Percentiles rank a stretch among this genome's conserved stretches.
phyloP scores from a whole-genome alignment of 2,888 invertebrate species.

The Rhimphoctona megacephalus region DNA sequence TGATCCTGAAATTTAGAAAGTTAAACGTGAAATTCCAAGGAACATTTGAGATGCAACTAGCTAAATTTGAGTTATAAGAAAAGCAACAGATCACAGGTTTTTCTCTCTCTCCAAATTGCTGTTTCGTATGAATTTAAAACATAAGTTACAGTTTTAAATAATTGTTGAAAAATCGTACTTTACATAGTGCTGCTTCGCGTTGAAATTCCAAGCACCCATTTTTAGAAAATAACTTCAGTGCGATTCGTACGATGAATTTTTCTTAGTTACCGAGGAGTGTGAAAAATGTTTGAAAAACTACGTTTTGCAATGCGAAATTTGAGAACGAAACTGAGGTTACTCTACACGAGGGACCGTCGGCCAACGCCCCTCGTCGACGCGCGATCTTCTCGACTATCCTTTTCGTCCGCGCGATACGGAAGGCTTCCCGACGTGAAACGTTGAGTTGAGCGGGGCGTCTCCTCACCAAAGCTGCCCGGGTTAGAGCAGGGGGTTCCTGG shows the following conservation, averaged over 20 bases:
- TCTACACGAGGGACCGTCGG: slow-evolving; percentile 70
- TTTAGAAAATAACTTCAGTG: not conserved
- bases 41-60: slow-evolving; percentile 28
- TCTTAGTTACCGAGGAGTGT: not conserved
- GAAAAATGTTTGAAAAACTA: slow-evolving; percentile 18
- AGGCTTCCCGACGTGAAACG: slow-evolving; percentile 74
- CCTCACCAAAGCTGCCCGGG: slow-evolving; percentile 87
- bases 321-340: slow-evolving; percentile 37
- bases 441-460: slow-evolving; percentile 82
- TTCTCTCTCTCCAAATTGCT: not conserved
- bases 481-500: slow-evolving; percentile 86
- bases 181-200: slow-evolving; percentile 45
- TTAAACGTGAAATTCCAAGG: not conserved
- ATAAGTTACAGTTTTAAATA: not conserved
- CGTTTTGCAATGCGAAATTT: slow-evolving; percentile 31
- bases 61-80: not conserved
- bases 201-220: slow-evolving; percentile 29
- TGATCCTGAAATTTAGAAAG: slow-evolving; percentile 45
- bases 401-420: slow-evolving; percentile 77
- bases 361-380: slow-evolving; percentile 82
- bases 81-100: no score
- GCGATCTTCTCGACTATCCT: slow-evolving; percentile 79
- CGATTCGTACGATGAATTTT: not conserved
- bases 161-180: slow-evolving; percentile 42
- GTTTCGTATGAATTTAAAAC: not conserved